Evolutionary conservation across 2,113 vertebrate genomes (phyloP), one percentile per base, ranked within the genome.

Genomic region (Hemicordylus capensis): DNA sequence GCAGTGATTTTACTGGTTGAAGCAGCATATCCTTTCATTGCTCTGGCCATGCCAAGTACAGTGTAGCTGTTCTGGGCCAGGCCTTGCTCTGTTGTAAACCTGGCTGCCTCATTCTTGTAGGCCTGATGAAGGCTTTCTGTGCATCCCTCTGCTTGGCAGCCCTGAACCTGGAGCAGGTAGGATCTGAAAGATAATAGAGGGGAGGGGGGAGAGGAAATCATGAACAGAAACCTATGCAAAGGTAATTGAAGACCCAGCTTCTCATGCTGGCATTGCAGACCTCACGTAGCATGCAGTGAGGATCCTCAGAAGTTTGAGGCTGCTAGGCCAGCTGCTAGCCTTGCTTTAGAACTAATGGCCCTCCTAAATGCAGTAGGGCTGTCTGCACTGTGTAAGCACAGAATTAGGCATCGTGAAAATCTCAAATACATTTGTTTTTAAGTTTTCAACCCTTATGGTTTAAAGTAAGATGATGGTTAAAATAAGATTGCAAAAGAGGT

Each of bases 31-130:
- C 58, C 56, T 83, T 64, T 66, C 51, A 0, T 85, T 48, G 9
- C 78, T 91, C 85, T 39, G 81, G 90, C 84, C 88, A 87, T 89
- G 88, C 91, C 92, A 93, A 93, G 91, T 48, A 7, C 69, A 75
- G 84, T 86, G 83, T 80, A 91, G 89, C 94, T 86, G n/a, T 22
- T 17, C 51, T 26, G 17, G 69, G n/a, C 51, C 61, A 74, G 69
- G 42, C 20, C 76, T 0, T 2, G 85, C 81, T 73, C 48, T 39
- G 1, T 8, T 4, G 0, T 0, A 1, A 59, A 6, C 54, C 66
- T 86, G n/a, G 86, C 85, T 56, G 8, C 22, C 19, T 88, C 77
- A 67, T 34, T 80, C 75, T 54, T 89, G 85, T 70, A 67, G 1
- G 72, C 75, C 77, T 11, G 0, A 74, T 0, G 0, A 4, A 44